Evolutionary conservation across 2,113 vertebrate genomes (phyloP), one percentile per base, ranked within the genome.

Genomic region (Grus americana): DNA sequence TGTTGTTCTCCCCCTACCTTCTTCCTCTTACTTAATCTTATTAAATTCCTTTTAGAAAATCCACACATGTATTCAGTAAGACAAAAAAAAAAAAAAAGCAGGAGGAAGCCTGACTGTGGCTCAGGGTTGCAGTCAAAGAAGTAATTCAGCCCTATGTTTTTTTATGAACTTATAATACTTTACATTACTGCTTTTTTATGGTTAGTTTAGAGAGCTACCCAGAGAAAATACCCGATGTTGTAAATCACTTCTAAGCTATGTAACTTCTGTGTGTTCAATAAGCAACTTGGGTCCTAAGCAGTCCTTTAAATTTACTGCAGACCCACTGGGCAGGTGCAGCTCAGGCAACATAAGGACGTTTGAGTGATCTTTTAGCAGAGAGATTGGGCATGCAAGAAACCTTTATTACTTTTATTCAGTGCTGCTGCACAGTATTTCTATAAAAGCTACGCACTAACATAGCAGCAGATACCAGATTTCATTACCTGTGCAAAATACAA

Each of bases 401-500:
- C 18, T 63, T 80, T 85, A 81, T 65, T 65, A 36, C 27, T 93
- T 93, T 61, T 59, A 79, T 54, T 74, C 26, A 67, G 57, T 50
- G 55, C 49, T 85, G 81, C 18, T 54, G 46, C 1, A 3, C 26
- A 61, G 0, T 36, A 63, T 65, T 75, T 88, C 61, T 65, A 26
- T 29, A 57, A 81, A 79, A 71, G 30, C n/a, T 21, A 12, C 3
- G 3, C 13, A 26, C n/a, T 44, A 52, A 59, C 23, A 59, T 4
- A 58, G 29, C 81, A 79, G 14, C 2, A 66, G 54, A 62, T 26
- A 79, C 11, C 40, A 63, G 36, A 86, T 92, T 76, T 93, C 40
- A 63, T 97, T 97, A 99, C 99, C 98, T 99, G 98, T 92, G 98
- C 98, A 68, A 99, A 99, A 93, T 99, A 99, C 65, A 99, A 97